Base-by-base conservation (phyloP, 1,140 invertebrate species). In the Limonius californicus region DNA sequence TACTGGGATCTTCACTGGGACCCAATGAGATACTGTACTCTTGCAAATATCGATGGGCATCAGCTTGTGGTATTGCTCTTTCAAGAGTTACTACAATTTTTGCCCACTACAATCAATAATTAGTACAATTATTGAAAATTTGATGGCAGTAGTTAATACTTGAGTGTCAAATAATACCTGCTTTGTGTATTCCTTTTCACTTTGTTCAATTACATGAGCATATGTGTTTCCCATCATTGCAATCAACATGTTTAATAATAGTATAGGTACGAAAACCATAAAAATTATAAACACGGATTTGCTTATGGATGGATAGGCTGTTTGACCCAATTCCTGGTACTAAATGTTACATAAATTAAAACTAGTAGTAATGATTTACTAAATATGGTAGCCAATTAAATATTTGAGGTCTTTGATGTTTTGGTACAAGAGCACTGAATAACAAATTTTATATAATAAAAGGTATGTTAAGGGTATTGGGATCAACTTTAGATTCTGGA, bases 201-300 rank as follows among this genome's bases (percentile, higher is more conserved):
- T 98, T 75, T 97, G 94, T 74, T 95, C 91, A 62, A 98, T 99
- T 53, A 99, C 94, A 68, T 97, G 91, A 2, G 96, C 95, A 74
- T 98, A 99, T 0, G 95, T 98, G 76, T 98, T 98, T 11, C 94
- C 95, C 95, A 99, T 98, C 95, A 98, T 98, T 61, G 97, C 96
- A 67, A 98, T 98, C 71, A 99, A 84, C 94, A 99, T 94, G 85
- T 99, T 99, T 2, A 98, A 83, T 66, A 99, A 80, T 14, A 99
- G 80, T 70, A 99, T 97, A 0, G 96, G 96, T 58, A 98, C 94
- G 50, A 99, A 87, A 15, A 99, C 92, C 94, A 98, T 98, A 76
- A 99, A 99, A 23, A 97, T 83, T 0, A 94, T 89, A 76, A 99
- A 99, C 7, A 99, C 92, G 0, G 92, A 87, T 80, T 98, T 98